Base-by-base conservation (phyloP, 2,113 vertebrate genomes). In the Columba janthina region DNA sequence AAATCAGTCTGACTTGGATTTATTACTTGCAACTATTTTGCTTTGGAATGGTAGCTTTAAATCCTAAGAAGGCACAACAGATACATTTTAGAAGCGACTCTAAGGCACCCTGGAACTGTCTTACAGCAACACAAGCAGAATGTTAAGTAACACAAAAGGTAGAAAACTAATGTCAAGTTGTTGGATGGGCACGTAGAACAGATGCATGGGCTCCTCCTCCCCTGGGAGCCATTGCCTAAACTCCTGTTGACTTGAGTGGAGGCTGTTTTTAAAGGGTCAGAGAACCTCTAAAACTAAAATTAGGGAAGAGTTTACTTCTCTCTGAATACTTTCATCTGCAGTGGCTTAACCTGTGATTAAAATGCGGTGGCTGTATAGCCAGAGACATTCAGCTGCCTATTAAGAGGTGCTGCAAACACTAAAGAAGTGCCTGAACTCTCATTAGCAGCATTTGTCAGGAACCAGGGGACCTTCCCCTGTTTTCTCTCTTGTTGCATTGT, bases 401-500 rank as follows among this genome's bases (percentile, higher is more conserved):
- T 34, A 66, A 60, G 73, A 85, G 61, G 48, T 72, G 80, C 65
- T 93, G 65, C 56, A 84, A 53, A 62, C 2, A 15, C 53, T 80
- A 4, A 94, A 87, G 69, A 36, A 72, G 32, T 64, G 81, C 17
- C 70, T 93, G 95, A 83, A 44, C 86, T 54, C 88, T 93, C 91
- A 89, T 94, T 94, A 94, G 69, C 60, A 78, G 56, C 20, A 25
- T 90, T 96, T 93, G 85, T 90, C 60, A 76, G 72, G 38, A 96
- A 6, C 90, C 34, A 56, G 53, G 58, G 88, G 53, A 72, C 85
- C 81, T 89, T 32, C 66, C 42, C 20, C 44, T 75, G 38, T 84
- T 92, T 92, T 67, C 48, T 64, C 48, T 85, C 56, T 53, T 64
- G 22, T 58, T 84, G 77, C 53, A 72, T 65, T 31, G 76, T 94